Evolutionary conservation across 1,140 invertebrate species (phyloP).

Genomic region (Zaprionus capensis): DNA sequence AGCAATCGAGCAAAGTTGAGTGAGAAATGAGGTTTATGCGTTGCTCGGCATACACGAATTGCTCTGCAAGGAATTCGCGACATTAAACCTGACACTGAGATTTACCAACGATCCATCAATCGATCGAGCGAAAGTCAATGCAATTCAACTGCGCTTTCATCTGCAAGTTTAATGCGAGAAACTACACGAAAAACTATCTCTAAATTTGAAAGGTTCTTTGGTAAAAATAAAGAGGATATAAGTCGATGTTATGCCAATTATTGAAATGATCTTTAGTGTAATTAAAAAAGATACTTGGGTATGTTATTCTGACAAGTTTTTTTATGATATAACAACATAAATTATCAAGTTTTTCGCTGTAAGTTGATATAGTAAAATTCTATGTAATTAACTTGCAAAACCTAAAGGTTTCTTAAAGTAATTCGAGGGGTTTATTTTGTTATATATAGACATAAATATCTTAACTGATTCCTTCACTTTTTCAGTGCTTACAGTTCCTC

Average conservation of each 20-base stretch:
- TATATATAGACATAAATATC: too few species aligned
- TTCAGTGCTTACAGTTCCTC: neutral
- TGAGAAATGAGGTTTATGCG: constrained; percentile 38
- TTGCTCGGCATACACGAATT: constrained; percentile 40
- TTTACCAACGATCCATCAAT: neutral
- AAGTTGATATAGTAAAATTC: too few species aligned
- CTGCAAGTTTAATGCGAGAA: neutral
- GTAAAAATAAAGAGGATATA: neutral
- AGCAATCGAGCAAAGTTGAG: constrained; percentile 6
- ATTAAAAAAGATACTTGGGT: too few species aligned
- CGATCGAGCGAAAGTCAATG: constrained; percentile 1
- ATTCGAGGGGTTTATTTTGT: too few species aligned
- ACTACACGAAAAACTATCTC: neutral
- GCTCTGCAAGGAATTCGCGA: neutral
- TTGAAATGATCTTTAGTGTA: too few species aligned
- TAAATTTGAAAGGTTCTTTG: neutral
- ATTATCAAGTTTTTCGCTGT: too few species aligned
- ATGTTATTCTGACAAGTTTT: too few species aligned
- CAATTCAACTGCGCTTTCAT: neutral
- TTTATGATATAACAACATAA: too few species aligned
- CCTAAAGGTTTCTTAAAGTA: too few species aligned
- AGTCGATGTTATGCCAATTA: neutral
- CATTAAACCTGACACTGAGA: neutral
- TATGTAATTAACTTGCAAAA: too few species aligned
- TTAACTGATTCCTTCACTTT: too few species aligned